These are phyloP conservation scores for Bombus superbus DNA, from an alignment of 1,140 invertebrate species.

Conservation along the genomic window DNA sequence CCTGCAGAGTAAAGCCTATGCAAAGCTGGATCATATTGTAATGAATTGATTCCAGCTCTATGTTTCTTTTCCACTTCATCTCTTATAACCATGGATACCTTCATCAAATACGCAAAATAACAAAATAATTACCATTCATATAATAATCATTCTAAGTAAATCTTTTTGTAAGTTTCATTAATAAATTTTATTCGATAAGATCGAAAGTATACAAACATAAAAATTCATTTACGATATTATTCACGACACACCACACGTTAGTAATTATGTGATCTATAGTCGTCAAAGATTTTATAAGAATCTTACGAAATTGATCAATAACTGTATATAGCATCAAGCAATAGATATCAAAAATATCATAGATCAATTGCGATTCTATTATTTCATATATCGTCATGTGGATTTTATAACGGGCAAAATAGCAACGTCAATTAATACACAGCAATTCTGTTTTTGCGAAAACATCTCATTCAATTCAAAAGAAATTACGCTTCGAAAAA, in stretches of 20 bases:
- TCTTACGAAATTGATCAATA: conserved; percentile 1
- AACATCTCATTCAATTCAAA: background rate
- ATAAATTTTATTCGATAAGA: background rate
- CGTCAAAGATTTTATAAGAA: background rate
- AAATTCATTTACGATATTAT: background rate
- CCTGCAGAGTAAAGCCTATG: conserved; percentile 98
- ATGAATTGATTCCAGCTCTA: conserved; percentile 96
- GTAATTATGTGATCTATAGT: background rate
- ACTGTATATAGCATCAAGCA: background rate
- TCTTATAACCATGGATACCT: conserved; percentile 99
- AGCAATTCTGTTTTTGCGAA: background rate
- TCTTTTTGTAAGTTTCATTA: background rate
- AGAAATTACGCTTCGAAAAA: background rate
- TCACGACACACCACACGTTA: background rate
- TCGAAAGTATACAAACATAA: background rate
- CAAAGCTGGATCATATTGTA: conserved; percentile 95
- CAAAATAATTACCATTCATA: background rate
- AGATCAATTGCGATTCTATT: background rate
- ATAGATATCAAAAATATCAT: background rate
- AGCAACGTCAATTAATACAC: too few relatives aligned
- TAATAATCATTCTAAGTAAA: background rate
- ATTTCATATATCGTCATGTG: background rate
- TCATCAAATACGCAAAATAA: conserved; percentile 59
- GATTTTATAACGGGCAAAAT: background rate
- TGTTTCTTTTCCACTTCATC: conserved; percentile 97